phyloP scores from a whole-genome alignment of 2,888 invertebrate species.

The Platycheirus rosarum region DNA sequence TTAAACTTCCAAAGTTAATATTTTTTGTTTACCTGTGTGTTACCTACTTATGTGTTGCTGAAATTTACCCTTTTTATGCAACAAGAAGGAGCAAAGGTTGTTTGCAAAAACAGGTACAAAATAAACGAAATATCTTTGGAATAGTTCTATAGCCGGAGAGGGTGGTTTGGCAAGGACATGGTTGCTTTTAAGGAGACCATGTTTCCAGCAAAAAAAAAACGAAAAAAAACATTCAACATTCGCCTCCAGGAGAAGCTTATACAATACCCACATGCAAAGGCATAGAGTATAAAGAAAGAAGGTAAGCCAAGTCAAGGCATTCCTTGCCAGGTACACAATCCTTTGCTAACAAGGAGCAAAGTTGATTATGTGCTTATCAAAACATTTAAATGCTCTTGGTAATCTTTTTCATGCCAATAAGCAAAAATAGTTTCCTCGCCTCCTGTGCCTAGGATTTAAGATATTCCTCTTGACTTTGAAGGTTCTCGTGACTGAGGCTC shows the following conservation, averaged over 20 bases:
- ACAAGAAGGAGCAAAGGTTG: constrained; percentile 20
- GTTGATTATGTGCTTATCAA: constrained; percentile 74
- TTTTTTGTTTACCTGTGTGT: constrained; percentile 49
- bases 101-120: constrained; percentile 51
- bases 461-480: constrained; percentile 16
- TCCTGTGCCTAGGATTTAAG: constrained; percentile 31
- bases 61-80: constrained; percentile 39
- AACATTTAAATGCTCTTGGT: constrained; percentile 69
- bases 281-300: constrained; percentile 14
- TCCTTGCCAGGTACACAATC: not conserved
- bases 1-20: constrained; percentile 73
- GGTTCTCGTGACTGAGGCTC: not conserved
- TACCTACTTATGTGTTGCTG: not conserved
- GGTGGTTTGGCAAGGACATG: constrained; percentile 31
- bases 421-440: constrained; percentile 57
- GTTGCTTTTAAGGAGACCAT: not conserved
- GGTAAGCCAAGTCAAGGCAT: constrained; percentile 5
- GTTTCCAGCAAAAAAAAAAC: not conserved
- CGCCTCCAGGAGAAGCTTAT: not conserved
- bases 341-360: constrained; percentile 31
- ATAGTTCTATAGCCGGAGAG: constrained; percentile 2
- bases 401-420: constrained; percentile 66
- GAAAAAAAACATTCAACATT: too few relatives aligned
- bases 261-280: not conserved
- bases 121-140: constrained; percentile 47